Base-by-base conservation (phyloP, 2,888 invertebrate genomes). In the Xestia sexstrigata region DNA sequence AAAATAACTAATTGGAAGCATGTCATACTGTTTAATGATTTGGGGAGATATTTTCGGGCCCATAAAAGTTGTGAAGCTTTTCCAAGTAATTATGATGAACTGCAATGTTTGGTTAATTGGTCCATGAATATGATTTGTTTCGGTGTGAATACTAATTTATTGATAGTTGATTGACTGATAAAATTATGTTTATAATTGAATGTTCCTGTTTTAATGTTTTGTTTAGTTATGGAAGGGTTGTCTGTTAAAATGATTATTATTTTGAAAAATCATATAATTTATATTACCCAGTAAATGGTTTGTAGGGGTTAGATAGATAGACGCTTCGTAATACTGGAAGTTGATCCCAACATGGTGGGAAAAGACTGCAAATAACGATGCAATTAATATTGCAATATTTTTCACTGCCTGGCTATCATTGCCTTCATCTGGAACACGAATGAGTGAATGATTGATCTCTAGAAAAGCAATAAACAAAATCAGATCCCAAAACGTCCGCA, bases 1-100 rank as follows among this genome's bases (percentile, higher is more conserved):
- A 87, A 88, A 87, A 89, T 88, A 88, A 84, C 86, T 83, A 86
- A 84, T 88, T 84, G 77, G 76, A 66, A 52, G 35, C 77, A 71
- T 84, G 74, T 78, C 76, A 52, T 35, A 70, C 55, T 70, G 71
- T 49, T 78, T 84, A 82, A 87, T 87, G 78, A 85, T 49, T 67
- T 77, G 70, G 80, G 78, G 76, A 70, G 77, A 70, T 86, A 88
- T 87, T 86, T 87, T 81, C 45, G 79, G 77, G 66, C 60, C 35
- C 70, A 83, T 87, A 87, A 84, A 87, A 86, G 76, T 81, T 35
- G n/a, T 73, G 13, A 74, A 76, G 74, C 73, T 70, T 79, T 84
- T 81, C 58, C 58, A n/a, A 66, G 65, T 88, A 83, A 88, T 86
- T 78, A 79, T 82, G 77, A 87, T 58, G n/a, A 86, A 87, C 70